These are phyloP conservation scores for Crotalus helleri DNA, from an alignment of 2,113 vertebrate species.

Conservation along the genomic window DNA sequence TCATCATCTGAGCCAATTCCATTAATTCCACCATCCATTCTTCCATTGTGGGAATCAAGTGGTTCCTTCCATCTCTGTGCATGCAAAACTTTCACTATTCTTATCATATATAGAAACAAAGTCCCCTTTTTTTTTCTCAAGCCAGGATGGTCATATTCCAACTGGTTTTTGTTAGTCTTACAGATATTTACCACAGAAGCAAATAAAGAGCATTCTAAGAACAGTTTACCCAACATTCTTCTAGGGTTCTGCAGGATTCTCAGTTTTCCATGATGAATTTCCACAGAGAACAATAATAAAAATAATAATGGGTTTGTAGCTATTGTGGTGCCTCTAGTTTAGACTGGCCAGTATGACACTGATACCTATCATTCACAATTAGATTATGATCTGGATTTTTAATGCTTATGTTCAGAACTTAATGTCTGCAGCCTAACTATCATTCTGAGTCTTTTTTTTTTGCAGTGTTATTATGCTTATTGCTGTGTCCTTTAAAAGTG, in stretches of 20 bases:
- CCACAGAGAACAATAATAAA: background rate
- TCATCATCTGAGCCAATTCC: background rate
- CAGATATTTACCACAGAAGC: background rate
- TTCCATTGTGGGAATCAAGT: background rate
- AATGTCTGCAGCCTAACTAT: background rate
- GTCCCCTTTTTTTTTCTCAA: too few relatives aligned
- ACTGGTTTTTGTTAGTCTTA: background rate
- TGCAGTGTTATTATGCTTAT: background rate
- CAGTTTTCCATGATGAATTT: background rate
- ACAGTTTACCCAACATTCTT: background rate
- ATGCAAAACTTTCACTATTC: background rate
- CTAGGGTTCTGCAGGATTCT: background rate
- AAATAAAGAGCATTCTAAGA: background rate
- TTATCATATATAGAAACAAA: background rate
- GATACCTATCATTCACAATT: background rate
- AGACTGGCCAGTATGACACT: background rate
- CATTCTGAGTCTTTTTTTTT: background rate
- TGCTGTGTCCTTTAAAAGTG: background rate
- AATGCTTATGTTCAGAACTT: background rate
- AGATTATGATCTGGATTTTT: background rate
- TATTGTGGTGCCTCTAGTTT: background rate
- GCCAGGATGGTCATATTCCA: background rate
- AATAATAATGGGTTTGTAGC: background rate
- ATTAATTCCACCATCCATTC: background rate
- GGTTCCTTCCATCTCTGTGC: background rate